Percentiles rank a stretch among this genome's conserved stretches.
Evolutionary conservation across 2,113 vertebrate genomes (phyloP).

Genomic region (Alectura lathami): DNA sequence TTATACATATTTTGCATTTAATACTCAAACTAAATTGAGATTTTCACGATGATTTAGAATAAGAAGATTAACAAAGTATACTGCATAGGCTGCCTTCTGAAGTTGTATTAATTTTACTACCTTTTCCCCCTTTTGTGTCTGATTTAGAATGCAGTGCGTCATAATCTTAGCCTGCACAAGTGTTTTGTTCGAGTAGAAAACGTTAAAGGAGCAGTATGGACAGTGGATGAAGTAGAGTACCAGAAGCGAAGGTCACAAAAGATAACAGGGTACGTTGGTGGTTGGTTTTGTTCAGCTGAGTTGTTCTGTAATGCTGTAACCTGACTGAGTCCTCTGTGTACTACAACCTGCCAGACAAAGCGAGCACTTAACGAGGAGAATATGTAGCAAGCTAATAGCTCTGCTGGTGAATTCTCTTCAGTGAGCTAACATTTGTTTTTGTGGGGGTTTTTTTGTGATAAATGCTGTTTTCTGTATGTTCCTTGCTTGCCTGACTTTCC

Average conservation of each 20-base stretch:
- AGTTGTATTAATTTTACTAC: conserved; percentile 76
- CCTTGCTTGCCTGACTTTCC: conserved; percentile 14
- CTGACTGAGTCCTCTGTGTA: conserved; percentile 57
- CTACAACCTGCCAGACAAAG: conserved; percentile 63
- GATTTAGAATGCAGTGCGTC: conserved; percentile 96
- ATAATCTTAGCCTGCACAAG: conserved; percentile 99
- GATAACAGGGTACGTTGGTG: conserved; percentile 93
- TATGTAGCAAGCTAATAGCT: conserved; percentile 44
- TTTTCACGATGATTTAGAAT: conserved; percentile 73
- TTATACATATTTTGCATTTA: conserved; percentile 79
- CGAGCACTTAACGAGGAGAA: conserved; percentile 36
- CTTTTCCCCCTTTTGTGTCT: conserved; percentile 74
- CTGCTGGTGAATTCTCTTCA: conserved; percentile 48
- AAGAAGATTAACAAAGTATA: conserved; percentile 77
- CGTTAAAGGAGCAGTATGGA: conserved; percentile 99
- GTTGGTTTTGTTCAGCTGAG: conserved; percentile 68
- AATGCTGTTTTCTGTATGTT: conserved; percentile 43
- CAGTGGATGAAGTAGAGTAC: conserved; percentile 98
- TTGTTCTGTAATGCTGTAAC: conserved; percentile 63
- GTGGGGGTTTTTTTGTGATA: conserved; percentile 47
- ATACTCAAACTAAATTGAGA: conserved; percentile 76
- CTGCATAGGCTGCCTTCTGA: conserved; percentile 71
- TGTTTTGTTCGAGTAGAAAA: conserved; percentile 99
- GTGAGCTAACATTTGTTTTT: conserved; percentile 56
- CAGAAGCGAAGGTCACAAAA: conserved; percentile 99